Percentiles rank a stretch among this genome's conserved stretches.
These are phyloP conservation scores for Romanogobio albipinnatus DNA, from an alignment of 2,113 vertebrate genomes.

Conservation along the genomic window DNA sequence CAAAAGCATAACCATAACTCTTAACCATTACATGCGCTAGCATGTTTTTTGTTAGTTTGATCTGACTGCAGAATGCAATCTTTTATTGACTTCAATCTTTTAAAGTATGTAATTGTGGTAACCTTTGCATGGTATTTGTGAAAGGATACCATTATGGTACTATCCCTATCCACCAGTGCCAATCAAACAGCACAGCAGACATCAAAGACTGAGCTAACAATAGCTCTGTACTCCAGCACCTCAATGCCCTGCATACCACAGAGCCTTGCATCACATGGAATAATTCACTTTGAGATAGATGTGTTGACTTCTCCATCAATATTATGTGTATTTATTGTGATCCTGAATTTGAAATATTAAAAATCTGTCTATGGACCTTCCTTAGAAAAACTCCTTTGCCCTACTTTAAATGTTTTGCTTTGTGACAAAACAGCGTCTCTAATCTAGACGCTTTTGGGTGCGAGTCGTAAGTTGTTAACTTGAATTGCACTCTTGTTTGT, in stretches of 20 bases:
- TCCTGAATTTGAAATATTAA: slow-evolving; percentile 29
- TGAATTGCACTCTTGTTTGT: slow-evolving; percentile 2
- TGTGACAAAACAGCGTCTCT: background rate
- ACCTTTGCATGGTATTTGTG: background rate
- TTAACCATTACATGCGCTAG: background rate
- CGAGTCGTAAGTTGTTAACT: background rate
- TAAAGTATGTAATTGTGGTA: background rate
- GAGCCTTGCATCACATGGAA: slow-evolving; percentile 44
- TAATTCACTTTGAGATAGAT: slow-evolving; percentile 53
- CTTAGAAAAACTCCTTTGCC: background rate
- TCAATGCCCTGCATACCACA: background rate
- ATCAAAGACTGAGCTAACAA: slow-evolving; percentile 47
- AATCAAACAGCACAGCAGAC: slow-evolving; percentile 16
- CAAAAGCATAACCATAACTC: no score
- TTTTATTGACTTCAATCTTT: background rate
- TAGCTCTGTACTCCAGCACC: slow-evolving; percentile 6
- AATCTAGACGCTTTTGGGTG: background rate
- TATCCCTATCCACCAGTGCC: background rate
- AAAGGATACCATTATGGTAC: background rate
- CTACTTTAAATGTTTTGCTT: background rate
- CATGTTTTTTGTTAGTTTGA: background rate
- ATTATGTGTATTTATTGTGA: background rate
- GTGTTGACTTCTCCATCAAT: background rate
- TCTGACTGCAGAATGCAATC: background rate
- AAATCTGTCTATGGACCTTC: background rate